Conservation (phyloP, 2,888 invertebrate species). For the Oscheius myriophilus region DNA sequence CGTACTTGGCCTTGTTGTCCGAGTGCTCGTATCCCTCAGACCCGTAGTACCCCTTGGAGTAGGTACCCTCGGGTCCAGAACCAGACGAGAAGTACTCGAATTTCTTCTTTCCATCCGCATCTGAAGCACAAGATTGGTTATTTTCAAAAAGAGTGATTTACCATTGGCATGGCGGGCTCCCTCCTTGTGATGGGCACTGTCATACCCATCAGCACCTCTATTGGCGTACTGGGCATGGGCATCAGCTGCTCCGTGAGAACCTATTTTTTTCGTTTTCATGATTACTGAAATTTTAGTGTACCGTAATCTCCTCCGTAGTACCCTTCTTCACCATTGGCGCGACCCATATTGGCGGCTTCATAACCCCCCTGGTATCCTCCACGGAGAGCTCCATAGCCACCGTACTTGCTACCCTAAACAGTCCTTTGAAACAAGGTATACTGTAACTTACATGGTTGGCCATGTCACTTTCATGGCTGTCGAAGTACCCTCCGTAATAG, state of each 20-base stretch:
- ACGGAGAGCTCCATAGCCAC: conserved; percentile 12
- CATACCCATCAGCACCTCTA: conserved; percentile 19
- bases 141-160: too few relatives aligned
- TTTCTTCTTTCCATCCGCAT: conserved; percentile 21
- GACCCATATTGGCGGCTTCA: conserved; percentile 11
- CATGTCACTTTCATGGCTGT: conserved; percentile 16
- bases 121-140: neutral
- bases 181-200: conserved; percentile 11
- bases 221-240: conserved; percentile 19
- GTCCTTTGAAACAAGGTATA: neutral
- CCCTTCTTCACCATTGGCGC: conserved; percentile 9
- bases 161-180: conserved; percentile 12
- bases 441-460: conserved; percentile 8
- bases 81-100: conserved; percentile 23
- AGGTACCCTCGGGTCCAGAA: conserved; percentile 25
- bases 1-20: conserved; percentile 20
- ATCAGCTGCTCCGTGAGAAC: conserved; percentile 19
- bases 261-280: neutral
- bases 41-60: conserved; percentile 23
- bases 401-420: conserved; percentile 14
- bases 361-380: conserved; percentile 7
- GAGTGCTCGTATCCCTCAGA: conserved; percentile 19
- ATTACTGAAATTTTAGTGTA: neutral
- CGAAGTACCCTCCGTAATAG: conserved; percentile 25
- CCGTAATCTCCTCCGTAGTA: conserved; percentile 22